Percentiles rank a stretch among this genome's conserved stretches.
Conservation (phyloP, 2,113 vertebrate species). For the Climacteris rufus region DNA sequence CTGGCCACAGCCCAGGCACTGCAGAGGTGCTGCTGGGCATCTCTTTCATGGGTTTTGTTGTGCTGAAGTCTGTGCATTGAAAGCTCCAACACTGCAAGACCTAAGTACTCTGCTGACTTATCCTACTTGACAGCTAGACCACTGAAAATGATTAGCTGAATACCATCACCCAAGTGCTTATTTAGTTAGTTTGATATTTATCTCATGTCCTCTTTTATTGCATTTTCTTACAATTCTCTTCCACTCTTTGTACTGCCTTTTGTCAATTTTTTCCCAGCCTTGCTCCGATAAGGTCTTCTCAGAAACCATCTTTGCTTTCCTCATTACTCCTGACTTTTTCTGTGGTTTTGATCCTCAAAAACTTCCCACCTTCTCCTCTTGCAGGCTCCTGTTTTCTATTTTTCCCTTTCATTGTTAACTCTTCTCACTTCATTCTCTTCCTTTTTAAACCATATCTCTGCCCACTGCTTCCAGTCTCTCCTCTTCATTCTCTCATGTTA, state of each 20-base stretch:
- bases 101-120: not conserved
- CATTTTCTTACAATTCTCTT: not conserved
- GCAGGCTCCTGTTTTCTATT: fast-evolving
- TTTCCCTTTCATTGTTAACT: not conserved
- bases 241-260: not conserved
- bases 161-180: not conserved
- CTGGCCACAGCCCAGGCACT: not conserved
- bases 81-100: not conserved
- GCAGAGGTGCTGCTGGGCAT: not conserved
- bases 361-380: not conserved
- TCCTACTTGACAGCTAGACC: not conserved
- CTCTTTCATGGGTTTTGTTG: not conserved
- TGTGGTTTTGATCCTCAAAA: not conserved
- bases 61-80: not conserved
- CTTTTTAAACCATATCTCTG: not conserved
- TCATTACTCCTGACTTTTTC: not conserved
- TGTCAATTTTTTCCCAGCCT: not conserved
- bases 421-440: not conserved
- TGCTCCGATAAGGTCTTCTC: not conserved
- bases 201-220: not conserved
- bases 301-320: not conserved
- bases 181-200: not conserved
- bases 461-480: not conserved
- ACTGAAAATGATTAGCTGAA: not conserved
- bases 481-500: not conserved